Conservation (phyloP, 2,797 vertebrate species). For the Anabas testudineus region DNA sequence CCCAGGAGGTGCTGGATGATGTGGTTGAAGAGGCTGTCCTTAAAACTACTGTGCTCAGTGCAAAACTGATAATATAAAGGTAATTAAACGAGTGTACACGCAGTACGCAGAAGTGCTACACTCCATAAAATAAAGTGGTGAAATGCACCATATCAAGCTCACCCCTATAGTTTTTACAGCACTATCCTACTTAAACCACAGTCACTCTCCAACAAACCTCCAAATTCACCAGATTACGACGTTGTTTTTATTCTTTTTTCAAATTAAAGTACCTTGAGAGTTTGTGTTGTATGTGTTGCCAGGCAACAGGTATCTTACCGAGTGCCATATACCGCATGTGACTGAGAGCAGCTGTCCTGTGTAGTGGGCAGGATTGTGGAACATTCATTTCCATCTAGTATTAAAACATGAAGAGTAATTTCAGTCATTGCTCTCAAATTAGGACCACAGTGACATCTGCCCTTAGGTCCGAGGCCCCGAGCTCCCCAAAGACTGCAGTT, state of each 20-base stretch:
- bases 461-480: background rate
- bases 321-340: background rate
- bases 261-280: background rate
- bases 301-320: conserved; percentile 19
- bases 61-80: background rate
- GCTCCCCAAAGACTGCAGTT: background rate
- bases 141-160: conserved; percentile 1
- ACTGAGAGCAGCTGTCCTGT: background rate
- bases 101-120: background rate
- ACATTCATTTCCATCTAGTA: background rate
- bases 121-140: background rate
- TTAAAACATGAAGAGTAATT: background rate
- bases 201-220: background rate
- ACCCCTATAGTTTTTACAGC: too few relatives aligned
- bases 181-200: background rate
- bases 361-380: background rate
- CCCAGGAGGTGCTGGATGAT: conserved; percentile 18
- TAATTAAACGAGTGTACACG: background rate
- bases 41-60: too few relatives aligned
- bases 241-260: background rate
- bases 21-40: conserved; percentile 4
- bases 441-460: background rate
- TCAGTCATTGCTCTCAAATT: conserved; percentile 1
- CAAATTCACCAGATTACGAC: background rate
- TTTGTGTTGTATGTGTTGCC: conserved; percentile 7